Percentiles rank a stretch among this genome's conserved stretches.
Conservation (phyloP, 2,888 invertebrate genomes). For the Nemapogon koenigi region DNA sequence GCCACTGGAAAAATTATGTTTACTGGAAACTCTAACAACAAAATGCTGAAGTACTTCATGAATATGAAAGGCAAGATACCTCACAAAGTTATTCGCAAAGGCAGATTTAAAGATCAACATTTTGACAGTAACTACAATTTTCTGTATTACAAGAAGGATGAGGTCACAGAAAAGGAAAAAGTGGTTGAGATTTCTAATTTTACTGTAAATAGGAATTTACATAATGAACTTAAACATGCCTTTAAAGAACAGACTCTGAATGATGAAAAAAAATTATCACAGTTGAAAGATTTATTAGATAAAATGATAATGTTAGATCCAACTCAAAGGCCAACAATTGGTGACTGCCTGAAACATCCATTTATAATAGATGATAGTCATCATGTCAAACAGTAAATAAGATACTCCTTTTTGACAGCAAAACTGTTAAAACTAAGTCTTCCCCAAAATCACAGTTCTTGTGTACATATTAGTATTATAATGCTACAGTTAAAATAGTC, state of each 20-base stretch:
- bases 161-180: slow-evolving; percentile 96
- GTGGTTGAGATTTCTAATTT: slow-evolving; percentile 89
- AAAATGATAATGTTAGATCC: slow-evolving; percentile 90
- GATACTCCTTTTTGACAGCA: too few relatives aligned
- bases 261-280: slow-evolving; percentile 86
- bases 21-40: slow-evolving; percentile 96
- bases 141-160: slow-evolving; percentile 95
- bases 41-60: slow-evolving; percentile 98
- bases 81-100: slow-evolving; percentile 90
- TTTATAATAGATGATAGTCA: slow-evolving; percentile 67
- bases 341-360: slow-evolving; percentile 89
- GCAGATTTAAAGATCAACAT: slow-evolving; percentile 95
- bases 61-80: slow-evolving; percentile 98
- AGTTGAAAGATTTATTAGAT: slow-evolving; percentile 91
- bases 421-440: too few relatives aligned
- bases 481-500: too few relatives aligned
- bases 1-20: slow-evolving; percentile 98
- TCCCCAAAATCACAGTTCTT: too few relatives aligned
- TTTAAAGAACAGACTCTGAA: slow-evolving; percentile 79
- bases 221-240: slow-evolving; percentile 86
- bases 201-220: slow-evolving; percentile 81
- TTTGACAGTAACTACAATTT: slow-evolving; percentile 97
- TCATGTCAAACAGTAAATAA: too few relatives aligned
- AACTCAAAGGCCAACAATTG: slow-evolving; percentile 84
- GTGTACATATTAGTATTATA: too few relatives aligned